Percentiles rank a stretch among this genome's conserved stretches.
Conservation (phyloP, 2,888 invertebrate species). For the Clunio marinus region DNA sequence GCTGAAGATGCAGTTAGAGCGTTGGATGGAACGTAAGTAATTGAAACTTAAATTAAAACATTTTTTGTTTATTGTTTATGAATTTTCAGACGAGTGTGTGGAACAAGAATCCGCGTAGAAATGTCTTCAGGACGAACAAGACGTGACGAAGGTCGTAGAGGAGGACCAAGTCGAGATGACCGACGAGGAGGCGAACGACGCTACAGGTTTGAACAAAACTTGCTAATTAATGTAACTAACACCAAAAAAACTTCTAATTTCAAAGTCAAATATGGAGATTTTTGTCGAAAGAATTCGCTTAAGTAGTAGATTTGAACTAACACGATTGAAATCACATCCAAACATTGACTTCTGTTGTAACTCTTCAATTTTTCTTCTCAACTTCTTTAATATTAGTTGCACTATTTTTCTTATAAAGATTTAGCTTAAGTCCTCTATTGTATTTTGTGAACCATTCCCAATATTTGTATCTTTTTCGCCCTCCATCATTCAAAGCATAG, state of each 20-base stretch:
- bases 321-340: background rate
- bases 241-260: background rate
- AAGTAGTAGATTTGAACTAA: background rate
- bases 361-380: too few species aligned
- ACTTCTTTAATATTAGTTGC: too few species aligned
- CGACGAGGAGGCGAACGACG: background rate
- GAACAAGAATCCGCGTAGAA: conserved; percentile 84
- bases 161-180: conserved; percentile 45
- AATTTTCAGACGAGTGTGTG: conserved; percentile 71
- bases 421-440: too few species aligned
- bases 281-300: background rate
- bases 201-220: conserved; percentile 31
- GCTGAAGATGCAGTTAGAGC: conserved; percentile 79
- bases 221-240: conserved; percentile 14
- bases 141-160: conserved; percentile 56
- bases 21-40: conserved; percentile 72
- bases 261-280: background rate
- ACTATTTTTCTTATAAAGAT: too few species aligned
- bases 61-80: conserved; percentile 51
- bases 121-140: conserved; percentile 86
- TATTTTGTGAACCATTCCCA: too few species aligned
- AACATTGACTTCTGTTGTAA: background rate
- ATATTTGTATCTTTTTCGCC: too few species aligned
- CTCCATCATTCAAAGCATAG: too few species aligned
- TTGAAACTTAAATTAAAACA: background rate